A percentile compares a stretch with the other conserved stretches of the same genome.
Conservation (phyloP, 2,888 invertebrate species). For the Pharmacophagus antenor region DNA sequence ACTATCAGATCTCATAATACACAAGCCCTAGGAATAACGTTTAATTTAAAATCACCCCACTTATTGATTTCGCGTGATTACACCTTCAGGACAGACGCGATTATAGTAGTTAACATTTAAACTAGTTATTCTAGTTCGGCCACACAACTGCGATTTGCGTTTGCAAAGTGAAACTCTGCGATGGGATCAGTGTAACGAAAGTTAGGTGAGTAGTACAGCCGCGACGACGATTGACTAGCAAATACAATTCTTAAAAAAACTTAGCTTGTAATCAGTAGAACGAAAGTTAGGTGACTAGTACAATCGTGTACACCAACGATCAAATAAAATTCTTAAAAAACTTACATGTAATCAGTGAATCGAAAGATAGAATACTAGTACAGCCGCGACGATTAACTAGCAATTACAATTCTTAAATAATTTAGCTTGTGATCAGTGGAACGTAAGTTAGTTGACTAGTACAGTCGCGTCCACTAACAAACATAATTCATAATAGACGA, state of each 20-base stretch:
- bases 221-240: not conserved
- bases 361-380: too few relatives aligned
- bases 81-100: slow-evolving; percentile 9
- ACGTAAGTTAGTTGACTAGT: too few relatives aligned
- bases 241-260: too few relatives aligned
- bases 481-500: too few relatives aligned
- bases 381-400: too few relatives aligned
- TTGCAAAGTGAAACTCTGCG: slow-evolving; percentile 25
- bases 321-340: too few relatives aligned
- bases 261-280: too few relatives aligned
- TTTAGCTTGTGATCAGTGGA: too few relatives aligned
- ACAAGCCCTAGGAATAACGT: not conserved
- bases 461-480: slow-evolving; percentile 3
- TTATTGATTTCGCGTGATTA: slow-evolving; percentile 21
- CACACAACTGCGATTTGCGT: slow-evolving; percentile 13
- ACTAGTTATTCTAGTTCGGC: slow-evolving; percentile 25
- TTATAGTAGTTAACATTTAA: slow-evolving; percentile 15
- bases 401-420: too few relatives aligned
- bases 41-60: not conserved
- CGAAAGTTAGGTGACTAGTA: too few relatives aligned
- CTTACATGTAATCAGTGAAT: too few relatives aligned
- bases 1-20: not conserved
- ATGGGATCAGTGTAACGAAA: slow-evolving; percentile 24
- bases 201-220: slow-evolving; percentile 10
- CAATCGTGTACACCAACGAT: too few relatives aligned